These are phyloP conservation scores for Corythaixoides concolor DNA, from an alignment of 2,113 vertebrate species.

Conservation along the genomic window DNA sequence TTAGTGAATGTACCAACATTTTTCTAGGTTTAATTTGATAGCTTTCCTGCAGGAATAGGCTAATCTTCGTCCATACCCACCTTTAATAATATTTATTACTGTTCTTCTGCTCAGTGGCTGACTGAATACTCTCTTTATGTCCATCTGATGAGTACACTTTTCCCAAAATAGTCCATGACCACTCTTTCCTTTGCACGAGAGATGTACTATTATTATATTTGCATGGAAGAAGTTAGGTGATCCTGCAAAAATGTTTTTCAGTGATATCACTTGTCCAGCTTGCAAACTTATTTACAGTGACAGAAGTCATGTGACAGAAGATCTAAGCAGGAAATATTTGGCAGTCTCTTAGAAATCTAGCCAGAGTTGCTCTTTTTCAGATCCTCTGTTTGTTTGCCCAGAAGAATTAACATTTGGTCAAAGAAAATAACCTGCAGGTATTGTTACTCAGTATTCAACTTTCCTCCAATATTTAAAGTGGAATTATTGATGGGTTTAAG, in stretches of 20 bases:
- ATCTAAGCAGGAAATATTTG: background rate
- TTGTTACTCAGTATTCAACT: background rate
- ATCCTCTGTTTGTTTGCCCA: background rate
- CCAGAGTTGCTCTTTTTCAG: background rate
- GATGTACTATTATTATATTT: conserved; percentile 14
- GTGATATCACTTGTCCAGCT: background rate
- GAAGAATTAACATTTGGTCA: background rate
- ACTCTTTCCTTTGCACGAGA: background rate
- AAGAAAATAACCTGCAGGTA: background rate
- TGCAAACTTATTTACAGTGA: conserved; percentile 9
- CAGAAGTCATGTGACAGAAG: background rate
- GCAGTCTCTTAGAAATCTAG: background rate
- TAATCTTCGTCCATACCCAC: conserved; percentile 17
- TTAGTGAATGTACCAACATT: background rate
- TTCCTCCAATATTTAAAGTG: background rate
- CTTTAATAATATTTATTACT: conserved; percentile 43
- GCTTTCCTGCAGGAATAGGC: background rate
- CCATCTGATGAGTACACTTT: conserved; percentile 14
- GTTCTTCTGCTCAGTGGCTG: conserved; percentile 30
- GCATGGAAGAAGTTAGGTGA: background rate
- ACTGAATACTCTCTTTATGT: conserved; percentile 14
- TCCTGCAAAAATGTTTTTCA: background rate
- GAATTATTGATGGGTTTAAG: background rate
- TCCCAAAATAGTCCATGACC: conserved; percentile 41
- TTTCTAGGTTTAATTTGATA: background rate